Percentiles rank a stretch among this genome's conserved stretches.
phyloP scores from a whole-genome alignment of 2,888 invertebrate species.

The Eucera pruinosa region DNA sequence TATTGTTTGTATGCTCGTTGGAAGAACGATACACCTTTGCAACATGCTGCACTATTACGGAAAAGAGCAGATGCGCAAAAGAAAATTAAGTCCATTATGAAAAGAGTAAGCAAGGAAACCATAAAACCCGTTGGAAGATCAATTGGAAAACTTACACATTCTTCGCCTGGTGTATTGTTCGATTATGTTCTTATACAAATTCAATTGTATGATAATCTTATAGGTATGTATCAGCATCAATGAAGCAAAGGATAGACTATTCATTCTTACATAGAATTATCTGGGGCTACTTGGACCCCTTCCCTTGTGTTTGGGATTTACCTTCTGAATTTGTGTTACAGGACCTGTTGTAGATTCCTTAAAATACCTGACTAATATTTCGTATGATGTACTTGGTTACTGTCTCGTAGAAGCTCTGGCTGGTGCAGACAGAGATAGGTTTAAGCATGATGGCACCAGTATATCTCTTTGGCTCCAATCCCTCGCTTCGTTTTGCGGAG shows the following conservation, averaged over 20 bases:
- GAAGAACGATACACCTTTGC: conserved; percentile 95
- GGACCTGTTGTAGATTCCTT: conserved; percentile 98
- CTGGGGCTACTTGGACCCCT: no score
- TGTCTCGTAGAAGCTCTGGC: conserved; percentile 97
- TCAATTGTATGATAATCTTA: conserved; percentile 97
- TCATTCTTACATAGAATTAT: no score
- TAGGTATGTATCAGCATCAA: no score
- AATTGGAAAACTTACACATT: conserved; percentile 98
- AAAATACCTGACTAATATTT: conserved; percentile 97
- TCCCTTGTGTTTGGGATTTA: no score
- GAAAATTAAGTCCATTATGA: conserved; percentile 98
- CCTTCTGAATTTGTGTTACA: conserved; percentile 47
- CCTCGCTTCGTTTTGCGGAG: conserved; percentile 97
- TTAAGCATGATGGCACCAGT: conserved; percentile 95
- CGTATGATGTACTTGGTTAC: conserved; percentile 98
- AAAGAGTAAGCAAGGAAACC: conserved; percentile 98
- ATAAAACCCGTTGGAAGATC: conserved; percentile 98
- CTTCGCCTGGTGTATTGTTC: conserved; percentile 97
- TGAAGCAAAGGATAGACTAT: no score
- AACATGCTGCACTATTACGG: conserved; percentile 93
- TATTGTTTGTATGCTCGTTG: conserved; percentile 96
- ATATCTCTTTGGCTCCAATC: conserved; percentile 98
- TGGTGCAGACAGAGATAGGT: conserved; percentile 90
- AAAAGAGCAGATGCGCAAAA: conserved; percentile 95
- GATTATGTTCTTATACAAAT: conserved; percentile 96